Evolutionary conservation across 2,797 vertebrate genomes (phyloP).

Genomic region (Kryptolebias ocellatus): DNA sequence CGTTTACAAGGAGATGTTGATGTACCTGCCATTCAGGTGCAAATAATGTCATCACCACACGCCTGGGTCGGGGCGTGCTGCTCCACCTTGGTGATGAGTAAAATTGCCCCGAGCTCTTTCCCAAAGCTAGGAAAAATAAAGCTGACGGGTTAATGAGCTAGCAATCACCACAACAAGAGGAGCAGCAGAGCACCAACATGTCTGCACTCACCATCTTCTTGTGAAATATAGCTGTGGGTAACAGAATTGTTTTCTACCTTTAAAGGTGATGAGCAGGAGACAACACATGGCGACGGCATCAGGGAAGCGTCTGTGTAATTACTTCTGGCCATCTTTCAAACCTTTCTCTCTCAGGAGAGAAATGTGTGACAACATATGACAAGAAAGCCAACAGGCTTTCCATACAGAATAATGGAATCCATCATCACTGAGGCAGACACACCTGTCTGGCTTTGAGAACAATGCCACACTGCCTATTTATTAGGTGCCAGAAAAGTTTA

Average conservation of each 20-base stretch:
- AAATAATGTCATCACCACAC: constrained; percentile 83
- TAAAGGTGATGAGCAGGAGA: constrained; percentile 76
- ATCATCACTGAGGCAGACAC: constrained; percentile 85
- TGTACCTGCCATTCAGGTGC: constrained; percentile 82
- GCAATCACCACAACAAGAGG: constrained; percentile 74
- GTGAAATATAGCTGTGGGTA: constrained; percentile 77
- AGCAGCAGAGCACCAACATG: constrained; percentile 63
- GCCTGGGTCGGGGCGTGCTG: constrained; percentile 62
- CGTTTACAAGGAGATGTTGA: constrained; percentile 84
- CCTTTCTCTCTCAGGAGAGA: constrained; percentile 82
- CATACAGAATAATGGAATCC: constrained; percentile 87
- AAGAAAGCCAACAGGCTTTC: constrained; percentile 88
- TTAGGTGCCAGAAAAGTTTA: constrained; percentile 90
- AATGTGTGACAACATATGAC: constrained; percentile 88
- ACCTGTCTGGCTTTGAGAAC: constrained; percentile 88
- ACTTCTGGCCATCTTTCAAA: constrained; percentile 88
- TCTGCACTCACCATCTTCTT: constrained; percentile 60
- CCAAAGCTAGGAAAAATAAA: constrained; percentile 54
- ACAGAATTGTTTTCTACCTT: constrained; percentile 68
- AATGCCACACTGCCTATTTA: constrained; percentile 88
- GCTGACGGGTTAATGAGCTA: constrained; percentile 77
- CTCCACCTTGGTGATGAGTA: constrained; percentile 74
- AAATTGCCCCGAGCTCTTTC: constrained; percentile 64
- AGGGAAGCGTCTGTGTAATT: constrained; percentile 83
- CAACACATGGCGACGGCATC: constrained; percentile 75